Evolutionary conservation across 2,797 vertebrate species (phyloP).

Genomic region (Sebastiscus tertius): DNA sequence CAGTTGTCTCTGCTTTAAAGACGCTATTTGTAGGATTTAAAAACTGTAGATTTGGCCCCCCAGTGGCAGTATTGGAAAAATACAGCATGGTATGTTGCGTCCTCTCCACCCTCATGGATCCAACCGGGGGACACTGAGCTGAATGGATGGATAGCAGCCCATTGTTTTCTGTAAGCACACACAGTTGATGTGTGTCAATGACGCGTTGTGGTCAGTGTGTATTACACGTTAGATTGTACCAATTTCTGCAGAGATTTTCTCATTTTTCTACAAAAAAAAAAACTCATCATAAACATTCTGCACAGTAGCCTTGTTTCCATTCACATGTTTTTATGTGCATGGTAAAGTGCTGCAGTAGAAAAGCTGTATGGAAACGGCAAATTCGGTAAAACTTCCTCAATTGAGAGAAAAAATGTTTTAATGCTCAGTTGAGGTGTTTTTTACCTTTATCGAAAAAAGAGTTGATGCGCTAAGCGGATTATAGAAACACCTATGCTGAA

Average conservation of each 20-base stretch:
- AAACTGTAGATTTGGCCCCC: neutral
- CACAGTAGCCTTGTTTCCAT: too few relatives aligned
- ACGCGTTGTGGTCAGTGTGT: neutral
- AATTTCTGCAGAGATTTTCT: neutral
- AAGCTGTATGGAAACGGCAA: too few relatives aligned
- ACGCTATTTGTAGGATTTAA: neutral
- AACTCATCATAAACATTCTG: neutral
- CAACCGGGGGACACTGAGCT: neutral
- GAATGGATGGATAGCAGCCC: neutral
- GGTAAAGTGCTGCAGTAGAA: too few relatives aligned
- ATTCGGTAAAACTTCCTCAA: too few relatives aligned
- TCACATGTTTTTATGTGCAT: too few relatives aligned
- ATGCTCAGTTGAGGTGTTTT: too few relatives aligned
- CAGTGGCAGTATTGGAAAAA: neutral
- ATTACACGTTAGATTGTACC: neutral
- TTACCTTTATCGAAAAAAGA: too few relatives aligned
- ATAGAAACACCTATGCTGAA: too few relatives aligned
- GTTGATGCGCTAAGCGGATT: too few relatives aligned
- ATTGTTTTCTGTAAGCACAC: neutral
- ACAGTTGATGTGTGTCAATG: neutral
- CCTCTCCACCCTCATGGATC: neutral
- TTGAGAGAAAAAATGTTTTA: too few relatives aligned
- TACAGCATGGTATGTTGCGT: neutral
- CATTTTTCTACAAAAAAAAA: neutral
- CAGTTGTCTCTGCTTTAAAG: neutral